Conservation (phyloP, 1,140 invertebrate genomes). For the Manduca sexta region DNA sequence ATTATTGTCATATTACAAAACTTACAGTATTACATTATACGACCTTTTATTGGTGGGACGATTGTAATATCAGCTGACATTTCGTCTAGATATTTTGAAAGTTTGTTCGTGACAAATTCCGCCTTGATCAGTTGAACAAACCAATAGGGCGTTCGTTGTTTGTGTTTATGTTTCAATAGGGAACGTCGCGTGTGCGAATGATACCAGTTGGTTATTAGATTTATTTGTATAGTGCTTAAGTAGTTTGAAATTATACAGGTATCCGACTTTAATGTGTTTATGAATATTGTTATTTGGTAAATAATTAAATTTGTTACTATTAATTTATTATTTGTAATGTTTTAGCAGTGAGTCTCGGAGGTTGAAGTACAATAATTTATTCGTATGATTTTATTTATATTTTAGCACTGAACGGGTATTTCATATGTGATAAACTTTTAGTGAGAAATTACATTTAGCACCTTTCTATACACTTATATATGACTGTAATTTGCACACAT, state of each 20-base stretch:
- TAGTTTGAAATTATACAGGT: too few relatives aligned
- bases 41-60: slow-evolving; percentile 2
- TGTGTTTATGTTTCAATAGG: background rate
- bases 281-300: too few relatives aligned
- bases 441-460: too few relatives aligned
- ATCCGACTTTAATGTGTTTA: too few relatives aligned
- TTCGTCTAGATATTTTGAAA: slow-evolving; percentile 4
- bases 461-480: too few relatives aligned
- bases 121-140: slow-evolving; percentile 7
- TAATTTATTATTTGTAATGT: too few relatives aligned
- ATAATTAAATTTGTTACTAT: too few relatives aligned
- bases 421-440: too few relatives aligned
- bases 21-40: slow-evolving; percentile 1
- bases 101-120: slow-evolving; percentile 9
- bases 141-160: background rate
- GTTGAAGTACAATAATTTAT: too few relatives aligned
- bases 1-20: background rate
- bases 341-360: too few relatives aligned
- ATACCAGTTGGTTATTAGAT: background rate
- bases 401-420: background rate
- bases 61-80: slow-evolving; percentile 1
- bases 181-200: background rate
- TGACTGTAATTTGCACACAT: too few relatives aligned
- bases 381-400: background rate
- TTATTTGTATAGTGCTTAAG: too few relatives aligned